Percentiles rank a stretch among this genome's conserved stretches.
Conservation (phyloP, 1,140 invertebrate species). For the Pachypsylla venusta region DNA sequence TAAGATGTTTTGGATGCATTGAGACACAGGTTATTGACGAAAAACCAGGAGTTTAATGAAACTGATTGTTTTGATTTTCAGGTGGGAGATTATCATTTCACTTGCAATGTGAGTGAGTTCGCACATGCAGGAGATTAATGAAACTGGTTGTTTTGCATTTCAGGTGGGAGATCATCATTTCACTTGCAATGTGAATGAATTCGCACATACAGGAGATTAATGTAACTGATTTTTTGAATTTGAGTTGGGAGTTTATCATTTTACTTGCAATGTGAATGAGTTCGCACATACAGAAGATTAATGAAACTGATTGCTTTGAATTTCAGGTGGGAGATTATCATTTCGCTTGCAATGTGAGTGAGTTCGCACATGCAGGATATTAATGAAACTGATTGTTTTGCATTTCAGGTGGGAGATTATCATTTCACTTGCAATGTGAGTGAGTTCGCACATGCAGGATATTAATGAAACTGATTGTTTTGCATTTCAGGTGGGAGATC, state of each 20-base stretch:
- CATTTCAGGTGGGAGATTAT: slow-evolving; percentile 72
- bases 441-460: slow-evolving; percentile 72
- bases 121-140: no score
- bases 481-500: slow-evolving; percentile 56
- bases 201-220: no score
- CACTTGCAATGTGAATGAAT: no score
- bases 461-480: background rate
- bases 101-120: slow-evolving; percentile 85
- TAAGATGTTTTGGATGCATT: no score
- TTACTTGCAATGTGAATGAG: slow-evolving; percentile 89
- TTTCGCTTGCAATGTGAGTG: slow-evolving; percentile 89
- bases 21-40: no score
- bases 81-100: slow-evolving; percentile 91
- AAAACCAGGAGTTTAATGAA: no score
- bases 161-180: no score
- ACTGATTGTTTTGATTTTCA: background rate
- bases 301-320: no score
- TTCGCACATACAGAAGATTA: no score
- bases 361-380: slow-evolving; percentile 73
- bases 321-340: slow-evolving; percentile 97
- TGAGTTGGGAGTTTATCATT: slow-evolving; percentile 96
- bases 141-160: no score
- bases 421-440: slow-evolving; percentile 93
- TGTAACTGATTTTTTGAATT: no score
- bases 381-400: no score